Percentiles rank a stretch among this genome's conserved stretches.
phyloP scores from a whole-genome alignment of 2,797 vertebrate genomes.

The Cyprinodon diabolis region DNA sequence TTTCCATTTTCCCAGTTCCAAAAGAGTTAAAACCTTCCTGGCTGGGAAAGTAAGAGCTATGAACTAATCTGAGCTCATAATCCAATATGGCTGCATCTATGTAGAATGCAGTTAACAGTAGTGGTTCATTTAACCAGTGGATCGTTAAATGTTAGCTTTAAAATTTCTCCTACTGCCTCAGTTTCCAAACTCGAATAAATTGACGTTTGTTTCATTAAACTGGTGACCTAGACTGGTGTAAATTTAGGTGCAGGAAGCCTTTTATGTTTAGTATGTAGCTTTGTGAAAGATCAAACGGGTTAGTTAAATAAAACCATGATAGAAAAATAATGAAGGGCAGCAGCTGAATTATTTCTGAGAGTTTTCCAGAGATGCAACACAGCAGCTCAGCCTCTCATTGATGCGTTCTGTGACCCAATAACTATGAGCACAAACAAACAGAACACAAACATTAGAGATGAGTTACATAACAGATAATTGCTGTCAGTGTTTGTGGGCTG shows the following conservation, averaged over 20 bases:
- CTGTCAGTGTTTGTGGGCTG: constrained; percentile 24
- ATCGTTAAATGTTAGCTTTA: neutral
- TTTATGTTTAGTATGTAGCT: neutral
- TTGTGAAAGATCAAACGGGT: neutral
- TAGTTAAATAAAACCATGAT: neutral
- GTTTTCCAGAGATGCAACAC: constrained; percentile 33
- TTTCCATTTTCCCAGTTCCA: neutral
- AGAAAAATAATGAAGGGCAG: constrained; percentile 1
- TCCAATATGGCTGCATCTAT: neutral
- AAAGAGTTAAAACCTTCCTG: neutral
- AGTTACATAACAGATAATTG: constrained; percentile 33
- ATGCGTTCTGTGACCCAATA: constrained; percentile 36
- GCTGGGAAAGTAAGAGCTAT: neutral
- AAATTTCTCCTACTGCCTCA: neutral
- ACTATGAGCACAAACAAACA: constrained; percentile 24
- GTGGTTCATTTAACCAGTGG: neutral
- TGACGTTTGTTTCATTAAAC: neutral
- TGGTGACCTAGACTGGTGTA: neutral
- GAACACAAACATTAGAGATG: constrained; percentile 35
- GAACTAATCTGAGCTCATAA: neutral
- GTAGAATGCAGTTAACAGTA: neutral
- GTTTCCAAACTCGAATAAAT: neutral
- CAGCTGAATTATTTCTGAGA: constrained; percentile 31
- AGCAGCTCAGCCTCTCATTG: constrained; percentile 27
- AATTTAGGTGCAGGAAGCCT: neutral